Percentiles rank a stretch among this genome's conserved stretches.
These are phyloP conservation scores for Meda fulgida DNA, from an alignment of 2,797 vertebrate species.

Conservation along the genomic window DNA sequence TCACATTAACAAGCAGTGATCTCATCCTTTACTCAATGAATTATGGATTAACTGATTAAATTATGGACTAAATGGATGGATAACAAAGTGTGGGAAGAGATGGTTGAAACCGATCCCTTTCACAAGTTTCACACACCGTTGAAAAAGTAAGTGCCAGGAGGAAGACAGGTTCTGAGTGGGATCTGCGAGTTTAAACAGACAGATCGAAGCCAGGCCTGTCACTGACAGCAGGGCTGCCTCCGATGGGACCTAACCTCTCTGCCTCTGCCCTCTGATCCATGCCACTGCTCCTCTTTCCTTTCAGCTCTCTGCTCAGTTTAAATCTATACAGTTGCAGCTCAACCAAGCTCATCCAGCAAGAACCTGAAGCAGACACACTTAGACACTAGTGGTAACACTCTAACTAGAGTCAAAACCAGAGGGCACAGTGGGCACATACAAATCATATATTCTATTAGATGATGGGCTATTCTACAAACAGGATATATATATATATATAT, in stretches of 20 bases:
- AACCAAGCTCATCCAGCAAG: slow-evolving; percentile 27
- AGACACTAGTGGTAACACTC: neutral
- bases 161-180: neutral
- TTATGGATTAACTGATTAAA: slow-evolving; percentile 34
- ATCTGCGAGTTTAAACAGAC: slow-evolving; percentile 29
- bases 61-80: slow-evolving; percentile 6
- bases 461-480: neutral
- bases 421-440: neutral
- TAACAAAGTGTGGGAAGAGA: slow-evolving; percentile 2
- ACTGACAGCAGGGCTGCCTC: slow-evolving; percentile 8
- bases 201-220: slow-evolving; percentile 33
- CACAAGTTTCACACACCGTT: slow-evolving; percentile 27
- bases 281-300: slow-evolving; percentile 27
- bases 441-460: neutral
- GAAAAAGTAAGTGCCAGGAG: neutral
- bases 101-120: slow-evolving; percentile 11
- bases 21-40: slow-evolving; percentile 27
- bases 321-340: slow-evolving; percentile 47
- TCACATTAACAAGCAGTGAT: slow-evolving; percentile 21
- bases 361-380: neutral
- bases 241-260: slow-evolving; percentile 34
- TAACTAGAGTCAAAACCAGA: neutral
- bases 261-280: slow-evolving; percentile 47
- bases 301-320: slow-evolving; percentile 16
- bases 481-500: too few species aligned